Base-by-base conservation (phyloP, 92 coral and sea anemone genomes). In the Palythoa heliodiscus region DNA sequence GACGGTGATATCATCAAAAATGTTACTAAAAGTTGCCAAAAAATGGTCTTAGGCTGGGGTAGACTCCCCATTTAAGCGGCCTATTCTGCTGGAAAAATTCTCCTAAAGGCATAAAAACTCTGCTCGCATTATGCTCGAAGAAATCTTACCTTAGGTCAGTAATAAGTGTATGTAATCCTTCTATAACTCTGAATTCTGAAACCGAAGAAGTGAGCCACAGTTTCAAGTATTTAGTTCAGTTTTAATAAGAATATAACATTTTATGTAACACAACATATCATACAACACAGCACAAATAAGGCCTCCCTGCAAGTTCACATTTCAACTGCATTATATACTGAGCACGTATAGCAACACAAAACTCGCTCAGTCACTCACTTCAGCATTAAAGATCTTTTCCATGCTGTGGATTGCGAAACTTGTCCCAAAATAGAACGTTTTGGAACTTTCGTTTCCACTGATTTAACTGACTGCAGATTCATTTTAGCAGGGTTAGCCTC, bases 291-390 rank as follows among this genome's bases (percentile, higher is more conserved):
- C 69, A 63, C 3, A 63, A 7, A 19, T 19, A 63, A 63, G 69
- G 69, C 69, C 11, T 7, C 69, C 69, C 69, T 63, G 69, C 69
- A 63, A 63, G 69, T 63, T 63, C 24, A 63, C 69, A 63, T 25
- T 63, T 63, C 35, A 29, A 29, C 35, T 29, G 35, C 35, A 29
- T 29, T 29, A 29, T 29, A 29, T 29, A 29, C 35, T 20, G 22
- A 63, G 24, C 0, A 63, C 69, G 69, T 63, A n/a, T n/a, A 15
- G 23, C 69, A 63, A 11, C 69, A 63, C 69, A 63, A 14, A 63
- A 63, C 69, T 7, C 69, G 69, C 69, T 63, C 69, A 63, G 69
- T 63, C 69, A 19, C 7, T 63, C 69, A 16, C 3, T 63, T 20
- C 23, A 52, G 55, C 13, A 2, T 52, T 52, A 8, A 52, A 52